Conservation (phyloP, 2,888 invertebrate species). For the Amblyteles armatorius region DNA sequence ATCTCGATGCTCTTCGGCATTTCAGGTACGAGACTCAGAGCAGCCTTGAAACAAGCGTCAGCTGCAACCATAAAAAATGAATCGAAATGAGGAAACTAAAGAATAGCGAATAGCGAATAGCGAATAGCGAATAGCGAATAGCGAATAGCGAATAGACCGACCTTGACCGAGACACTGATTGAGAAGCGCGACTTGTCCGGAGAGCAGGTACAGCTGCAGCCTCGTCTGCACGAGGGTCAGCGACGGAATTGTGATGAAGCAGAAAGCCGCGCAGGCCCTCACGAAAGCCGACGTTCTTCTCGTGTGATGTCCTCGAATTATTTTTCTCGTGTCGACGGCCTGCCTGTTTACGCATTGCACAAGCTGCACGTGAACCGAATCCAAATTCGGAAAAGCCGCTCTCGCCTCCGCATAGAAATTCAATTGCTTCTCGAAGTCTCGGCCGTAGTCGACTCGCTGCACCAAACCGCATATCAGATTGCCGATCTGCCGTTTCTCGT, state of each 20-base stretch:
- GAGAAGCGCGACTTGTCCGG: slow-evolving; percentile 94
- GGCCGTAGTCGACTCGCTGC: slow-evolving; percentile 92
- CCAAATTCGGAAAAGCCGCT: slow-evolving; percentile 95
- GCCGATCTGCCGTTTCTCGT: slow-evolving; percentile 95
- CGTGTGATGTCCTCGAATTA: slow-evolving; percentile 91
- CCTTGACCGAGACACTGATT: slow-evolving; percentile 97
- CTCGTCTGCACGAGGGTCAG: slow-evolving; percentile 92
- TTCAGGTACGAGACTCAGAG: slow-evolving; percentile 92
- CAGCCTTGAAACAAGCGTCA: slow-evolving; percentile 97
- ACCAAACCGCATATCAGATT: slow-evolving; percentile 93
- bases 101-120: no score
- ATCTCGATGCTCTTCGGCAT: slow-evolving; percentile 90
- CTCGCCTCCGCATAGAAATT: slow-evolving; percentile 97
- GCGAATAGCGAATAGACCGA: slow-evolving; percentile 76
- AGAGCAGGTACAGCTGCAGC: slow-evolving; percentile 93
- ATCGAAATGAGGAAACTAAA: slow-evolving; percentile 34
- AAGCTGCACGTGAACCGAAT: slow-evolving; percentile 93
- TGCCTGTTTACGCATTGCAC: slow-evolving; percentile 95
- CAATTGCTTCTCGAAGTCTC: slow-evolving; percentile 96
- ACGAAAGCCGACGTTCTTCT: slow-evolving; percentile 94
- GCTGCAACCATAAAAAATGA: slow-evolving; percentile 86
- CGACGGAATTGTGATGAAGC: slow-evolving; percentile 98
- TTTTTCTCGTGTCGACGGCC: slow-evolving; percentile 89
- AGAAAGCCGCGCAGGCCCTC: slow-evolving; percentile 97
- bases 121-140: no score